Evolutionary conservation across 2,888 invertebrate species (phyloP).

Genomic region (Coenonympha glycerion): DNA sequence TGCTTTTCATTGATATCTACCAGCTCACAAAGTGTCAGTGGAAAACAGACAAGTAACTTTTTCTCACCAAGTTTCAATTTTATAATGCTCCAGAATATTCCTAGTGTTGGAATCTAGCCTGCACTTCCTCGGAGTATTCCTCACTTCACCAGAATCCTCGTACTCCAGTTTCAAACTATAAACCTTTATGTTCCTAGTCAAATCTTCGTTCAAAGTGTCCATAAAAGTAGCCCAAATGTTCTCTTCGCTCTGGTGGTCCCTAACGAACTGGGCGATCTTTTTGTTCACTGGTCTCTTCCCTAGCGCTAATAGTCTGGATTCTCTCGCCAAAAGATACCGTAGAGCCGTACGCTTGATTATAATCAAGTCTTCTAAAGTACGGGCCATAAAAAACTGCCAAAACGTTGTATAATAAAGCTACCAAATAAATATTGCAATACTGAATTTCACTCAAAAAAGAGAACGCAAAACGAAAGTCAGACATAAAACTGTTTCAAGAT

Average conservation of each 20-base stretch:
- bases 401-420: not conserved
- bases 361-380: slow-evolving; percentile 53
- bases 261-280: slow-evolving; percentile 55
- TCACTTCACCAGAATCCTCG: slow-evolving; percentile 25
- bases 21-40: too few relatives aligned
- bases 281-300: slow-evolving; percentile 59
- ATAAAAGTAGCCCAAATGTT: slow-evolving; percentile 49
- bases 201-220: slow-evolving; percentile 56
- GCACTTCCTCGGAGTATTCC: not conserved
- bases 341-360: slow-evolving; percentile 51
- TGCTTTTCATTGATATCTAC: too few relatives aligned
- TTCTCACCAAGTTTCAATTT: slow-evolving; percentile 22
- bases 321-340: slow-evolving; percentile 50
- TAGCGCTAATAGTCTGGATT: slow-evolving; percentile 49
- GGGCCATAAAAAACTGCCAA: slow-evolving; percentile 46
- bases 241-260: slow-evolving; percentile 40
- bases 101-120: slow-evolving; percentile 1
- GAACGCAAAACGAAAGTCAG: not conserved
- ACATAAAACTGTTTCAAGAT: too few relatives aligned
- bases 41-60: too few relatives aligned
- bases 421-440: not conserved
- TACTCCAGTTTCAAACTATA: slow-evolving; percentile 39
- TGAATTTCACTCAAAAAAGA: not conserved
- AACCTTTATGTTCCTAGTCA: slow-evolving; percentile 56
- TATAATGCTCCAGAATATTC: slow-evolving; percentile 26